Base-by-base conservation (phyloP, 1,140 invertebrate genomes). In the Trichogramma pretiosum region DNA sequence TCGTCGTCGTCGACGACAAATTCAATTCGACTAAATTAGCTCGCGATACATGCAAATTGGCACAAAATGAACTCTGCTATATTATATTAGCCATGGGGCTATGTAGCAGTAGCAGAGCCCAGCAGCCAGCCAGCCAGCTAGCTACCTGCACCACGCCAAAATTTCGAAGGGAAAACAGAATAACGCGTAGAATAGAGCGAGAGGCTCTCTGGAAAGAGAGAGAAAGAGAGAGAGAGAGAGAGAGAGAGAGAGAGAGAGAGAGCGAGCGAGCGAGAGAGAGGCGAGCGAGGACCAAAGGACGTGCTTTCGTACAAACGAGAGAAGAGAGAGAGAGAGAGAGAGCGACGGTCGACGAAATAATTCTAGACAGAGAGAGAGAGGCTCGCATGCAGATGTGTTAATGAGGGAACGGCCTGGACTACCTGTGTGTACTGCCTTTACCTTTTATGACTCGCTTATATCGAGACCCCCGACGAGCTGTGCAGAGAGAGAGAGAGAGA, bases 61-160 rank as follows among this genome's bases (percentile, higher is more conserved):
- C 63, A 65, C 61, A 58, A 66, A 69, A 69, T 68, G 63, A 69
- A 69, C 65, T 69, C 64, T 58, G 62, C 59, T 70, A 64, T 65
- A 69, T 70, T 67, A 65, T 65, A 67, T 70, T 70, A 70, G 65
- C 53, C 56, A 60, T 57, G 63, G 64, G 65, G 62, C 60, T 63
- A 56, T 55, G 56, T n/a, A n/a, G n/a, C n/a, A n/a, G n/a, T n/a
- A n/a, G n/a, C n/a, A n/a, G n/a, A n/a, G n/a, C n/a, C n/a, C n/a
- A n/a, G n/a, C n/a, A n/a, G n/a, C n/a, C n/a, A n/a, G n/a, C n/a
- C n/a, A n/a, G n/a, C n/a, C n/a, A n/a, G n/a, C n/a, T n/a, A n/a
- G n/a, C n/a, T n/a, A n/a, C n/a, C n/a, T n/a, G n/a, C n/a, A n/a
- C n/a, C n/a, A n/a, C n/a, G n/a, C n/a, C n/a, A n/a, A n/a, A 69